phyloP scores from a whole-genome alignment of 2,888 invertebrate genomes.

The Scrobipalpa costella region DNA sequence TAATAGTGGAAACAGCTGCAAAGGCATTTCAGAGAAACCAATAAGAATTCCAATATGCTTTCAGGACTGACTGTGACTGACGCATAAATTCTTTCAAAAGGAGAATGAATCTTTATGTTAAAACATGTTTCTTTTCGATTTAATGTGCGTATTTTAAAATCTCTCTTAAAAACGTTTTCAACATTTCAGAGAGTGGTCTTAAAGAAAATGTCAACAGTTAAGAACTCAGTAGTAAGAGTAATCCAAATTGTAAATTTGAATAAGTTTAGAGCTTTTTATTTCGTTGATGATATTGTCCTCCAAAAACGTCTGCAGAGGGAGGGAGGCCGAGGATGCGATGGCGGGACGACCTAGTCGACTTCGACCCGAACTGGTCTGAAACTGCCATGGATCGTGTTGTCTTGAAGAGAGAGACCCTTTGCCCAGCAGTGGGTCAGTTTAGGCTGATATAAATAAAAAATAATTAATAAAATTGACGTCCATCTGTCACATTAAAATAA shows the following conservation, averaged over 20 bases:
- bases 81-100: slow-evolving; percentile 49
- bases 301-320: not conserved
- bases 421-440: too few relatives aligned
- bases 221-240: too few relatives aligned
- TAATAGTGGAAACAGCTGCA: slow-evolving; percentile 73
- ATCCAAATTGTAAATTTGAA: too few relatives aligned
- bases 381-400: not conserved
- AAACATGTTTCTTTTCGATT: slow-evolving; percentile 3
- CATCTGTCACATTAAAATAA: not conserved
- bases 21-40: slow-evolving; percentile 59
- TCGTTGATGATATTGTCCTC: too few relatives aligned
- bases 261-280: too few relatives aligned
- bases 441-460: too few relatives aligned
- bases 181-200: not conserved
- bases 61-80: slow-evolving; percentile 45
- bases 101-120: slow-evolving; percentile 32
- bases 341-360: not conserved
- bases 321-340: not conserved
- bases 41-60: slow-evolving; percentile 59
- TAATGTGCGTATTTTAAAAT: not conserved
- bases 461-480: too few relatives aligned
- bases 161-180: not conserved
- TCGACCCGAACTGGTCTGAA: not conserved
- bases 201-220: not conserved
- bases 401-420: not conserved